A percentile compares a stretch with the other conserved stretches of the same genome.
Conservation (phyloP, 2,113 vertebrate species). For the Nettapus auritus region DNA sequence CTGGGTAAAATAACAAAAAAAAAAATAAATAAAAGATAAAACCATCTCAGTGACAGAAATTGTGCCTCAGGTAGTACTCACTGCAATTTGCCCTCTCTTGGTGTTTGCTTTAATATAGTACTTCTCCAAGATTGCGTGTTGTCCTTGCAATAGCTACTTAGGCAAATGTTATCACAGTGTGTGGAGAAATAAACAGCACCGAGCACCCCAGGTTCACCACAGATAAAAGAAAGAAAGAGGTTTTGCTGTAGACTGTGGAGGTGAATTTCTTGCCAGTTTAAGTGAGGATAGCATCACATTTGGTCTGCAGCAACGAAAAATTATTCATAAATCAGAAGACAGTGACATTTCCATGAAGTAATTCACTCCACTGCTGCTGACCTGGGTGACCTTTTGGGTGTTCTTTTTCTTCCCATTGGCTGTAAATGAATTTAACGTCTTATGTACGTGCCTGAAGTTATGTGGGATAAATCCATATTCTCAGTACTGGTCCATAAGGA, state of each 20-base stretch:
- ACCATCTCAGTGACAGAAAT: not conserved
- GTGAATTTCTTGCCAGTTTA: not conserved
- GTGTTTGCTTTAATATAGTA: not conserved
- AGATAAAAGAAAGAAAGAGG: not conserved
- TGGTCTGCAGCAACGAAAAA: not conserved
- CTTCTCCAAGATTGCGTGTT: not conserved
- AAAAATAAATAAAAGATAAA: not conserved
- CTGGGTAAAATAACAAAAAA: not conserved
- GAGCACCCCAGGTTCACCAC: not conserved
- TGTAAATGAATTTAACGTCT: not conserved
- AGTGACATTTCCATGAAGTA: not conserved
- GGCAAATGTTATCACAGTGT: not conserved
- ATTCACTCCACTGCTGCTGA: not conserved
- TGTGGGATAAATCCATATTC: not conserved
- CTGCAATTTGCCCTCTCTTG: not conserved
- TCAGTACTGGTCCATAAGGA: not conserved
- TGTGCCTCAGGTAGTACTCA: not conserved
- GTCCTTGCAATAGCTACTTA: not conserved
- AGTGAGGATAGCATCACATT: not conserved
- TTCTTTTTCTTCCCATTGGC: not conserved
- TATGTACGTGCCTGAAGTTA: rapidly evolving
- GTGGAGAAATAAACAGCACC: not conserved
- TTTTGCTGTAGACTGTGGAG: not conserved
- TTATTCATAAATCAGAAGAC: not conserved
- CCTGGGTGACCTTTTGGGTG: not conserved